A percentile compares a stretch with the other conserved stretches of the same genome.
Conservation (phyloP, 2,888 invertebrate genomes). For the Gerris lacustris region DNA sequence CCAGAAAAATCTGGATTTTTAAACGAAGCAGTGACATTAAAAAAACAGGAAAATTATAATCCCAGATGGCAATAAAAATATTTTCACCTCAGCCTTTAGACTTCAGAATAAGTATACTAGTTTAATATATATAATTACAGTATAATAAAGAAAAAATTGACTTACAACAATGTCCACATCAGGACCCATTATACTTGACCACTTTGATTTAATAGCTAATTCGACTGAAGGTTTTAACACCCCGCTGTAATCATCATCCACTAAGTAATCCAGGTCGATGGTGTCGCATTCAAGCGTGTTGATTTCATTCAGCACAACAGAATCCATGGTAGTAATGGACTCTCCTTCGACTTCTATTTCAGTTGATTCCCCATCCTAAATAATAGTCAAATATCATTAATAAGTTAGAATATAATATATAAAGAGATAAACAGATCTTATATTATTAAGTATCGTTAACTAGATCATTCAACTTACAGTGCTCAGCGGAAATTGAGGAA, state of each 20-base stretch:
- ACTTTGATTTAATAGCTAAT: slow-evolving; percentile 61
- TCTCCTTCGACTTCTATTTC: slow-evolving; percentile 69
- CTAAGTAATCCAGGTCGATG: slow-evolving; percentile 47
- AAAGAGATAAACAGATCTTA: no score
- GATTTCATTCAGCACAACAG: slow-evolving; percentile 51
- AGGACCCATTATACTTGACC: slow-evolving; percentile 64
- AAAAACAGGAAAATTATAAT: no score
- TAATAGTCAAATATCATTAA: slow-evolving; percentile 10
- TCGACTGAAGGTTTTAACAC: slow-evolving; percentile 63
- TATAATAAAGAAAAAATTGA: no score
- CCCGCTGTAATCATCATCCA: slow-evolving; percentile 39
- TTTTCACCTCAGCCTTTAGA: no score
- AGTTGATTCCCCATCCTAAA: slow-evolving; percentile 54
- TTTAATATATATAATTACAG: no score
- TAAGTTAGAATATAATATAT: no score
- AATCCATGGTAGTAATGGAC: slow-evolving; percentile 68
- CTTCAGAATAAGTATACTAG: no score
- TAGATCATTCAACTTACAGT: slow-evolving; percentile 26
- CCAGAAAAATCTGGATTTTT: no score
- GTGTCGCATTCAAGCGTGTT: slow-evolving; percentile 47
- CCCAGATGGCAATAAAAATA: no score
- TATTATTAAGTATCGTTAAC: no score
- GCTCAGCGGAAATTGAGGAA: slow-evolving; percentile 59
- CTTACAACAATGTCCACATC: slow-evolving; percentile 71
- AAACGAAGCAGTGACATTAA: no score